Conservation (phyloP, 2,113 vertebrate species). For the Tychaedon coryphoeus region DNA sequence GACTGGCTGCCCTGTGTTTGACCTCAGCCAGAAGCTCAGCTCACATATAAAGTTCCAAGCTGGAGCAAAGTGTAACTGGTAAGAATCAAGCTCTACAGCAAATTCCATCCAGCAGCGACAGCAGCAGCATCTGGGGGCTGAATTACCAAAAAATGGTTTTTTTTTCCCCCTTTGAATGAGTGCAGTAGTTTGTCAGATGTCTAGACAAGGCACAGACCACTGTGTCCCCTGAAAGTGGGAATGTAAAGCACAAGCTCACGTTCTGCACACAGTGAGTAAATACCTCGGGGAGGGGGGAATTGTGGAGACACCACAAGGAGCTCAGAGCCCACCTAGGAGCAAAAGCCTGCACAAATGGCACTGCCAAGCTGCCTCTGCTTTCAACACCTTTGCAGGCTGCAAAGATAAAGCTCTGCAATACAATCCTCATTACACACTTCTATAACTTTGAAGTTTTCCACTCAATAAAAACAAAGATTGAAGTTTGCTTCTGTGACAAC, state of each 20-base stretch:
- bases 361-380: neutral
- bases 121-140: constrained; percentile 32
- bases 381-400: neutral
- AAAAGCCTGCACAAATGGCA: neutral
- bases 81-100: constrained; percentile 57
- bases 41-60: constrained; percentile 54
- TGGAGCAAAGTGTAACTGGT: constrained; percentile 51
- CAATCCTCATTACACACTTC: neutral
- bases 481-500: neutral
- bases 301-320: neutral
- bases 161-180: rapidly evolving
- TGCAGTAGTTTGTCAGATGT: constrained; percentile 41
- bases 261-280: constrained; percentile 10
- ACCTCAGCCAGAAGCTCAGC: constrained; percentile 59
- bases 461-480: neutral
- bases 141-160: neutral
- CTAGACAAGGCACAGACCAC: constrained; percentile 19
- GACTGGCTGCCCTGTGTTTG: constrained; percentile 60
- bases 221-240: neutral
- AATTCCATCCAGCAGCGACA: constrained; percentile 43
- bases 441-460: neutral
- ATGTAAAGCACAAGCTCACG: neutral
- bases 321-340: neutral
- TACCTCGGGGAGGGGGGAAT: neutral
- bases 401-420: constrained; percentile 8